These are phyloP conservation scores for Corella eumyota DNA, from an alignment of 23 tunicate genomes.

Conservation along the genomic window DNA sequence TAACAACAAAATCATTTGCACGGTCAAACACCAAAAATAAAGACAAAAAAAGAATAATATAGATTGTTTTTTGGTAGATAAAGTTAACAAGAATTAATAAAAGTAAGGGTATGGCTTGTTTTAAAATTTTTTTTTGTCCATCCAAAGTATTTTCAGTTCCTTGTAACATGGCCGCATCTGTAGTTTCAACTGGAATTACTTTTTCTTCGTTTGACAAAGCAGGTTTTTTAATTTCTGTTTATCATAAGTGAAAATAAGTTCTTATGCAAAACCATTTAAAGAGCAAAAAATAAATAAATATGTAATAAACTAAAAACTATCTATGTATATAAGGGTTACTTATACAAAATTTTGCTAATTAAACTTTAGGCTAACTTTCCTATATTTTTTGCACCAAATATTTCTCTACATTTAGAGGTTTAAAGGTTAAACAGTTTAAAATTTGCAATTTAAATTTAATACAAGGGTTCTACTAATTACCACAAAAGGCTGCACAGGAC, in stretches of 20 bases:
- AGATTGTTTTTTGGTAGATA: conserved; percentile 8
- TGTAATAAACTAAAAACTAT: not conserved
- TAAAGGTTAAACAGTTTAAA: too few species aligned
- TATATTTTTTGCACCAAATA: not conserved
- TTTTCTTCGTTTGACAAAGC: too few species aligned
- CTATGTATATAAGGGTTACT: not conserved
- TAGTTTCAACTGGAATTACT: not conserved
- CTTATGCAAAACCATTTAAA: too few species aligned
- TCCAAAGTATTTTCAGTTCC: not conserved
- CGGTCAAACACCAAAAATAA: conserved; percentile 15
- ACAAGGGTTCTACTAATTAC: too few species aligned
- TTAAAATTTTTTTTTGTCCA: conserved; percentile 4
- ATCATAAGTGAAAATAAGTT: too few species aligned
- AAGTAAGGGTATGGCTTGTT: conserved; percentile 13
- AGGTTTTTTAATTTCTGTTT: too few species aligned
- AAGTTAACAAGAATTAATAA: not conserved
- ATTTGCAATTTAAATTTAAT: too few species aligned
- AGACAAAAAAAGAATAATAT: conserved; percentile 9
- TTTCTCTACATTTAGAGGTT: too few species aligned
- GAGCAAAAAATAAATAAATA: too few species aligned
- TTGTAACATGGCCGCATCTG: not conserved
- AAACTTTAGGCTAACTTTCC: not conserved
- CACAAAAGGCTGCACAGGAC: too few species aligned
- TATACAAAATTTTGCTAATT: not conserved
- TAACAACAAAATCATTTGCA: conserved; percentile 9